Conservation (phyloP, 2,113 vertebrate species). For the Rhinolophus sinicus region DNA sequence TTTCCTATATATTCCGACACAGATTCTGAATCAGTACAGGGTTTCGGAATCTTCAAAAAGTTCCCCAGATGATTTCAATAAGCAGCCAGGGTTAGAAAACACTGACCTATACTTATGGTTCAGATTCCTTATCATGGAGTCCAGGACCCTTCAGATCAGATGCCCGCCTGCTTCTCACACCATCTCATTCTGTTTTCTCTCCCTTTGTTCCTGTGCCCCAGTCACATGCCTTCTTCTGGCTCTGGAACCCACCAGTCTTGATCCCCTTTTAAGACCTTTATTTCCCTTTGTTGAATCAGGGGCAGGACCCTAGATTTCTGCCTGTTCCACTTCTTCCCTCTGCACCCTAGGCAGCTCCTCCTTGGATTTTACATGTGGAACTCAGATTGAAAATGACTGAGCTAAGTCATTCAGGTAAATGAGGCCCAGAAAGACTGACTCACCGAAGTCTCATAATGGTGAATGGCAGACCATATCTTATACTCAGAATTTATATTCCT, state of each 20-base stretch:
- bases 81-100: not conserved
- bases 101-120: not conserved
- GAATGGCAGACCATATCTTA: not conserved
- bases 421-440: constrained; percentile 12
- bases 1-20: not conserved
- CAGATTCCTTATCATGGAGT: not conserved
- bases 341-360: not conserved
- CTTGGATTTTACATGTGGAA: constrained; percentile 19
- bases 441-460: not conserved
- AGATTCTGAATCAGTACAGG: not conserved
- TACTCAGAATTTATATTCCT: constrained; percentile 41
- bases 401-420: not conserved
- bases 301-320: not conserved
- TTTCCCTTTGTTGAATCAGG: not conserved
- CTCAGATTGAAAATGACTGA: not conserved
- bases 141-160: not conserved
- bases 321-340: not conserved
- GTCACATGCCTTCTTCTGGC: not conserved
- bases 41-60: not conserved
- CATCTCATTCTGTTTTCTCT: not conserved
- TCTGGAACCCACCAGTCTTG: not conserved
- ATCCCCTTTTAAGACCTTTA: not conserved
- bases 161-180: not conserved
- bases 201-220: not conserved
- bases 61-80: constrained; percentile 9